These are phyloP conservation scores for Euplagia quadripunctaria DNA, from an alignment of 2,888 invertebrate genomes.

Conservation along the genomic window DNA sequence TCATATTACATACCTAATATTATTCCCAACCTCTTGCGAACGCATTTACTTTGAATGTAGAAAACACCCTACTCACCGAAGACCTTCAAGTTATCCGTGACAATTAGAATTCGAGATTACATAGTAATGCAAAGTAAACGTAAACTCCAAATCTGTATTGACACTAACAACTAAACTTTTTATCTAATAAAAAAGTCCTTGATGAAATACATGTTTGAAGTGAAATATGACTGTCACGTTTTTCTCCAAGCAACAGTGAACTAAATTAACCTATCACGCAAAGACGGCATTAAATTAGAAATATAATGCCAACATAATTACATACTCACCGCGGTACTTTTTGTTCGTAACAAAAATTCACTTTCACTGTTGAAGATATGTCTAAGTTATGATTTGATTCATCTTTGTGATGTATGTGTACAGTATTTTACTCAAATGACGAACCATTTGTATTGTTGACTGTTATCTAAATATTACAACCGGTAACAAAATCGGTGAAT, in stretches of 20 bases:
- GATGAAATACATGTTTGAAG: conserved; percentile 25
- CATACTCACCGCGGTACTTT: conserved; percentile 35
- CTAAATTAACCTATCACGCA: conserved; percentile 67
- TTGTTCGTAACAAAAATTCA: conserved; percentile 52
- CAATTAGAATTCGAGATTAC: not conserved
- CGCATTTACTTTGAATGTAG: not conserved
- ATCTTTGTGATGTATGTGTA: conserved; percentile 20
- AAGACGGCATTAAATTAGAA: conserved; percentile 39
- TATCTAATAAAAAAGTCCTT: conserved; percentile 38
- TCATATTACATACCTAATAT: not conserved
- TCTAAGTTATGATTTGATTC: conserved; percentile 37
- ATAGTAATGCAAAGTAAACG: conserved; percentile 3
- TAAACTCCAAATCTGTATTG: not conserved
- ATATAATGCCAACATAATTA: conserved; percentile 31
- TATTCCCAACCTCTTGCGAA: not conserved
- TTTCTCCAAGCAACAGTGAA: conserved; percentile 47
- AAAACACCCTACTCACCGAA: not conserved
- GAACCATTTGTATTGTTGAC: not conserved
- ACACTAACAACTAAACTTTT: not conserved
- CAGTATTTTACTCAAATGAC: not conserved
- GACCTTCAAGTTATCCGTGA: not conserved
- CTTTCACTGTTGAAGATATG: conserved; percentile 57
- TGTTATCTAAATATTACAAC: not conserved
- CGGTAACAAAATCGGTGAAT: no score
- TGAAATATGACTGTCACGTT: conserved; percentile 50